Percentiles rank a stretch among this genome's conserved stretches.
phyloP scores from a whole-genome alignment of 2,797 vertebrate species.

The Brachymystax lenok region DNA sequence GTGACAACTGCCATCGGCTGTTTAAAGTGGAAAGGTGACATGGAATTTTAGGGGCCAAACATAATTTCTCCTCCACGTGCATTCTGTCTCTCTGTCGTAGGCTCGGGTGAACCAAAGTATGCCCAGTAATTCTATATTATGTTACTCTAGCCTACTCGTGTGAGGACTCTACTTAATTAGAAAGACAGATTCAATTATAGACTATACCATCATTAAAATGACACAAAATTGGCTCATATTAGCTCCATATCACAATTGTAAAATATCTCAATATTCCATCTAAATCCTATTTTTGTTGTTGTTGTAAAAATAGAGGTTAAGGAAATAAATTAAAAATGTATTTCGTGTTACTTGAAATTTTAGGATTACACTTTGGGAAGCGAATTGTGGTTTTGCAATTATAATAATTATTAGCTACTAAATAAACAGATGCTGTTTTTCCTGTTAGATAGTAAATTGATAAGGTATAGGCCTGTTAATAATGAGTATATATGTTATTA shows the following conservation, averaged over 20 bases:
- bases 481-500: background rate
- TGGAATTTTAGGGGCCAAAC: background rate
- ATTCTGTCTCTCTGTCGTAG: background rate
- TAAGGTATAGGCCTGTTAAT: background rate
- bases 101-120: background rate
- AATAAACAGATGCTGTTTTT: background rate
- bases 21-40: constrained; percentile 10
- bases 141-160: background rate
- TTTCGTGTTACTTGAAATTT: background rate
- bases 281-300: too few species aligned
- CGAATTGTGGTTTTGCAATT: background rate
- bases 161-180: too few species aligned
- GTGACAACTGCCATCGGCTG: constrained; percentile 8
- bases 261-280: background rate
- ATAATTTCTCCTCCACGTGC: background rate
- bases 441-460: background rate
- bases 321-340: background rate
- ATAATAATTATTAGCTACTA: constrained; percentile 2
- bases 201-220: background rate
- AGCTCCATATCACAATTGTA: background rate
- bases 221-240: background rate
- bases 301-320: background rate
- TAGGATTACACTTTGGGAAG: background rate
- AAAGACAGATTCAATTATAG: too few species aligned
- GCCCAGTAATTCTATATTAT: background rate